Evolutionary conservation across 2,113 vertebrate species (phyloP), one percentile per base, ranked within the genome.

Genomic region (Microcebus jonahi): DNA sequence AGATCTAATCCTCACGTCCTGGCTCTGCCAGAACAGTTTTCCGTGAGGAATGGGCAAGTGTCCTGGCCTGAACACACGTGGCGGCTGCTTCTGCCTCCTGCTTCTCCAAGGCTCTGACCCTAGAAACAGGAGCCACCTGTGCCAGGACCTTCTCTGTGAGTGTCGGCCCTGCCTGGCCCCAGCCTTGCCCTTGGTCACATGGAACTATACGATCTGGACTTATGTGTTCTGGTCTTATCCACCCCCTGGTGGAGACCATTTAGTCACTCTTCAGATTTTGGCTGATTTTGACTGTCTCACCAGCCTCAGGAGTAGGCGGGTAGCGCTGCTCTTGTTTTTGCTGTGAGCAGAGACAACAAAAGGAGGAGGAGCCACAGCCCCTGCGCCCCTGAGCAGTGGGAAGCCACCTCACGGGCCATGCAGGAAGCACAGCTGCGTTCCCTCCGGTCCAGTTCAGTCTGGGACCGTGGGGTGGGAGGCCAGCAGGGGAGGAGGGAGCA

Each of bases 121-220:
- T n/a, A 29, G 73, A 12, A 76, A 87, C 5, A 57, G 18, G 20
- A 27, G 8, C 0, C 1, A 17, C 27, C n/a, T 1, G 17, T 45
- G 48, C 53, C 17, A 1, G 50, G 27, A 25, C n/a, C 42, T 71
- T 53, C 85, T 50, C 12, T 14, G 9, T 27, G 45, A 15, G 18
- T 6, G 5, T 34, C 18, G 0, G 9, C 17, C 25, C 23, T 61
- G 15, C 34, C 7, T 17, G 15, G n/a, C 79, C 18, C 5, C 5
- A 12, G 36, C 3, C 12, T 6, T 42, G 25, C 13, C n/a, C 83
- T 18, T 4, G 2, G 39, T 39, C 27, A n/a, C 2, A 0, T 12
- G 6, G 29, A 53, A 70, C 29, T 20, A 13, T 27, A 5, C 6
- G 12, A 55, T 65, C 71, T 23, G 63, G 63, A 68, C 27, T 81